These are phyloP conservation scores for Oligia strigilis DNA, from an alignment of 2,888 invertebrate genomes.

Conservation along the genomic window DNA sequence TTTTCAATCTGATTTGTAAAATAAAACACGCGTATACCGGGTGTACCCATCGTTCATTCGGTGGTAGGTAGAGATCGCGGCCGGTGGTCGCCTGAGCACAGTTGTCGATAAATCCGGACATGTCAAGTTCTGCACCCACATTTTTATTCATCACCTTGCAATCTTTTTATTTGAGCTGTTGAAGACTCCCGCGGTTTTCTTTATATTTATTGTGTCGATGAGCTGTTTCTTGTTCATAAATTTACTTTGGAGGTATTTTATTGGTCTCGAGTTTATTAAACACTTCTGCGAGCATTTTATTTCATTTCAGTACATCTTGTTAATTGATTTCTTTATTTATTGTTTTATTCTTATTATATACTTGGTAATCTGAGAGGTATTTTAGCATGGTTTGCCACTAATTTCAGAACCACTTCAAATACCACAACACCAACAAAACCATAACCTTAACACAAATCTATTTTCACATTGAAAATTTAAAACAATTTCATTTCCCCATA, in stretches of 20 bases:
- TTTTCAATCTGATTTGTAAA: conserved; percentile 3
- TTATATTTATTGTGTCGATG: conserved; percentile 57
- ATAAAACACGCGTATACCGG: conserved; percentile 5
- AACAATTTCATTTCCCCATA: conserved; percentile 37
- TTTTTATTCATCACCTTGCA: conserved; percentile 64
- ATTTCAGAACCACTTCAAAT: not conserved
- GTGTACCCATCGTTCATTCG: conserved; percentile 10
- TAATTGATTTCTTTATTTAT: conserved; percentile 40
- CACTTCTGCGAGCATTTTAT: conserved; percentile 39
- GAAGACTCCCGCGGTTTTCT: conserved; percentile 54
- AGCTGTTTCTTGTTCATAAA: conserved; percentile 50
- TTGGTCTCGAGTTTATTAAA: conserved; percentile 48
- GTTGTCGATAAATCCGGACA: conserved; percentile 53
- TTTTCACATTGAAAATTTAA: conserved; percentile 44
- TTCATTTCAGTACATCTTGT: conserved; percentile 42
- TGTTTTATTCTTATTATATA: conserved; percentile 13
- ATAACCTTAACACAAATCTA: conserved; percentile 33
- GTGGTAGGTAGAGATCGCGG: conserved; percentile 57
- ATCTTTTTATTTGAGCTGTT: conserved; percentile 60
- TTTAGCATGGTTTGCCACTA: not conserved
- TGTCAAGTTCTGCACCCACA: conserved; percentile 64
- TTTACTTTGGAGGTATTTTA: conserved; percentile 45
- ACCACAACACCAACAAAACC: conserved; percentile 5
- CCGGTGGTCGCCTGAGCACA: conserved; percentile 72
- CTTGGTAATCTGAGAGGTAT: not conserved